Conservation (phyloP, 2,888 invertebrate species). For the Malacosoma neustria region DNA sequence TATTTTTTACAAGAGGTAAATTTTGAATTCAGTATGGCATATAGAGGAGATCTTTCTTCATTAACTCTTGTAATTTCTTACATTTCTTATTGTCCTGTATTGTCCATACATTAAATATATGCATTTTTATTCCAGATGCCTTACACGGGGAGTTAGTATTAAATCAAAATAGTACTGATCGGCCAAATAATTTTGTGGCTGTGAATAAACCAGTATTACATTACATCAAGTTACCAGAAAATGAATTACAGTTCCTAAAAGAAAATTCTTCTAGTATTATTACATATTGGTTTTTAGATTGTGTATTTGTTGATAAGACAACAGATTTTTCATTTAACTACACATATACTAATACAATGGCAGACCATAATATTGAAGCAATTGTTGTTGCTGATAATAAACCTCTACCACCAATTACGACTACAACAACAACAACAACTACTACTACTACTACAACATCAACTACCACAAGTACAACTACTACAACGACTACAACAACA, state of each 20-base stretch:
- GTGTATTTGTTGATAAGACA: conserved; percentile 79
- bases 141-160: conserved; percentile 80
- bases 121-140: conserved; percentile 59
- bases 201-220: conserved; percentile 75
- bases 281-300: conserved; percentile 88
- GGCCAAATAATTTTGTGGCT: conserved; percentile 77
- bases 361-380: conserved; percentile 78
- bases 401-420: conserved; percentile 68
- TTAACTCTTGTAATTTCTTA: too few species aligned
- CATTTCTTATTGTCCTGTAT: too few species aligned
- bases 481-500: conserved; percentile 25
- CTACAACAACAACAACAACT: conserved; percentile 58
- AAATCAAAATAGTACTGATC: conserved; percentile 76
- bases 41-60: too few species aligned
- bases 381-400: conserved; percentile 82
- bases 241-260: conserved; percentile 76
- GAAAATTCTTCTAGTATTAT: conserved; percentile 61
- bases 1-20: too few species aligned
- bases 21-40: too few species aligned
- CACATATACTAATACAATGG: conserved; percentile 77
- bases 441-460: conserved; percentile 58
- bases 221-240: conserved; percentile 70
- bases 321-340: conserved; percentile 75
- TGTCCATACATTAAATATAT: conserved; percentile 3
- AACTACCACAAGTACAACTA: conserved; percentile 38